Percentiles rank a stretch among this genome's conserved stretches.
Conservation (phyloP, 1,140 invertebrate species). For the Meloidogyne exigua region DNA sequence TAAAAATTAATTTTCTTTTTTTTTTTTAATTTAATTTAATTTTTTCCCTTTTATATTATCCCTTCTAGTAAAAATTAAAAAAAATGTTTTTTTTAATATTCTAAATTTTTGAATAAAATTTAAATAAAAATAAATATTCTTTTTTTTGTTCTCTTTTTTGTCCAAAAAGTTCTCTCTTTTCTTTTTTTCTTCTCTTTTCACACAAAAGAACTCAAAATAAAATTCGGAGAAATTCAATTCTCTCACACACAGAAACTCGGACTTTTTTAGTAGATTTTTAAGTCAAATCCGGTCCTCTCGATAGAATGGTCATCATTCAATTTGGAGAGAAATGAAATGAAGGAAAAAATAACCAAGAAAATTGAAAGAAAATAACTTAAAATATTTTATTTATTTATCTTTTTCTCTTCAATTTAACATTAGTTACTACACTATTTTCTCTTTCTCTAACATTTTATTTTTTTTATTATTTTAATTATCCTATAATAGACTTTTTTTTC, state of each 20-base stretch:
- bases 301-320: background rate
- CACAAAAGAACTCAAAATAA: background rate
- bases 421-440: background rate
- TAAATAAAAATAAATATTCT: background rate
- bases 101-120: background rate
- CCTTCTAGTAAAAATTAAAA: too few relatives aligned
- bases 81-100: too few relatives aligned
- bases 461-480: background rate
- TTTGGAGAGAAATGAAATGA: background rate
- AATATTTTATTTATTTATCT: background rate
- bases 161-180: background rate
- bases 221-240: background rate
- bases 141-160: too few relatives aligned
- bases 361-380: background rate
- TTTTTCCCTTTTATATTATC: too few relatives aligned
- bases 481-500: background rate
- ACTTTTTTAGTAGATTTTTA: background rate
- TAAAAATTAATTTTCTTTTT: background rate
- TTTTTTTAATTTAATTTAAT: background rate
- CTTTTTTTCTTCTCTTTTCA: background rate
- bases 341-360: background rate
- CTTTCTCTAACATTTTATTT: background rate
- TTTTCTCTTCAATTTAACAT: constrained; percentile 5
- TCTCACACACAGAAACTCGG: background rate
- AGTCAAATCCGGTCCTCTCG: constrained; percentile 1